Evolutionary conservation across 2,888 invertebrate species (phyloP).

Genomic region (Agrochola macilenta): DNA sequence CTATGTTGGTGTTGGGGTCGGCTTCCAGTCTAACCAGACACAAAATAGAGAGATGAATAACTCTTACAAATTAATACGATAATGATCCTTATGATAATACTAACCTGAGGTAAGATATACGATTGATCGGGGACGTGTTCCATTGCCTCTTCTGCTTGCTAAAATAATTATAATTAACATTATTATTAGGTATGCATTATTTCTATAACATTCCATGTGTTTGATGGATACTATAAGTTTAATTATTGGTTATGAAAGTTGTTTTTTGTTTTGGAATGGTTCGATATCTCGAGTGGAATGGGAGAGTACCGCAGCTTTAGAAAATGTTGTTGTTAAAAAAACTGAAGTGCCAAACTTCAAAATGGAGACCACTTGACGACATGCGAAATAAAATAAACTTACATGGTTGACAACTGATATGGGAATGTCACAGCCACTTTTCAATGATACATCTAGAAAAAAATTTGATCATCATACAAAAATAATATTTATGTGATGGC

Average conservation of each 20-base stretch:
- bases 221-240: no score
- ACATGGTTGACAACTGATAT: slow-evolving; percentile 69
- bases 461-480: slow-evolving; percentile 15
- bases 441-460: slow-evolving; percentile 74
- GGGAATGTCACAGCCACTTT: slow-evolving; percentile 73
- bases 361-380: background rate
- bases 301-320: background rate
- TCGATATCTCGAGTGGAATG: slow-evolving; percentile 12
- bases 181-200: no score
- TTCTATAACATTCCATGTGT: no score
- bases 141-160: slow-evolving; percentile 43
- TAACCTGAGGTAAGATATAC: slow-evolving; percentile 56
- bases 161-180: slow-evolving; percentile 19
- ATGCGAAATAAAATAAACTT: slow-evolving; percentile 46
- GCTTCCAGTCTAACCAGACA: no score
- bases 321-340: slow-evolving; percentile 8
- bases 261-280: background rate
- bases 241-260: background rate
- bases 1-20: no score
- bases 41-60: background rate
- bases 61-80: background rate
- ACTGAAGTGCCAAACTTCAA: background rate
- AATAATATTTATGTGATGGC: no score
- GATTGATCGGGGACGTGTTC: slow-evolving; percentile 31
- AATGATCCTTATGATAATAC: slow-evolving; percentile 12